These are phyloP conservation scores for Euplagia quadripunctaria DNA, from an alignment of 2,888 invertebrate genomes.

Conservation along the genomic window DNA sequence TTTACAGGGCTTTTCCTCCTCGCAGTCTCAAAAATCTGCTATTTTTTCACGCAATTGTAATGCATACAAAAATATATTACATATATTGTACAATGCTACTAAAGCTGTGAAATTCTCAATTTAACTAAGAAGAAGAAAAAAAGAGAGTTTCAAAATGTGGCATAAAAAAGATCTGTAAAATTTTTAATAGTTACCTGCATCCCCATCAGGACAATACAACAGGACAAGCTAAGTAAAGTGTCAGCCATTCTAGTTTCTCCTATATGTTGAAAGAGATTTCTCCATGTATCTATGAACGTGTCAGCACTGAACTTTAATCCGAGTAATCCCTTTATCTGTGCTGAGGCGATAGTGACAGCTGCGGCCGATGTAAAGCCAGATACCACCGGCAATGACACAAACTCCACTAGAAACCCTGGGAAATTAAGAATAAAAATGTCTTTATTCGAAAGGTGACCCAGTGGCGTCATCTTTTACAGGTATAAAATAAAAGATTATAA, in stretches of 20 bases:
- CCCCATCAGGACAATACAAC: slow-evolving; percentile 87
- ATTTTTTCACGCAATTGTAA: too few species aligned
- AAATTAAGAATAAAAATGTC: neutral
- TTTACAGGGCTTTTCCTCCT: too few species aligned
- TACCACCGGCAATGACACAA: slow-evolving; percentile 92
- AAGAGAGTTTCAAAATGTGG: neutral
- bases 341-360: slow-evolving; percentile 91
- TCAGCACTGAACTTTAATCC: slow-evolving; percentile 89
- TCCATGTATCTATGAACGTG: slow-evolving; percentile 88
- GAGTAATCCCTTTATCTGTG: slow-evolving; percentile 91
- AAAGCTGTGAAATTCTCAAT: too few species aligned
- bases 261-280: slow-evolving; percentile 85
- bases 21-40: too few species aligned
- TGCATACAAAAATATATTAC: too few species aligned
- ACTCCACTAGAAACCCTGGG: slow-evolving; percentile 91
- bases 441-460: neutral
- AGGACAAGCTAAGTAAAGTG: slow-evolving; percentile 88
- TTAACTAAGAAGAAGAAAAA: too few species aligned
- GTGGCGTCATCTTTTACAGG: neutral
- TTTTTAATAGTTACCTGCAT: slow-evolving; percentile 86
- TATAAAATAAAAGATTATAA: neutral
- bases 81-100: too few species aligned
- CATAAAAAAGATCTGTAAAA: neutral
- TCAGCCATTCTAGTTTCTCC: slow-evolving; percentile 87
- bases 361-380: slow-evolving; percentile 93